These are phyloP conservation scores for Atherinosoma microstoma DNA, from an alignment of 2,797 vertebrate genomes.

Conservation along the genomic window DNA sequence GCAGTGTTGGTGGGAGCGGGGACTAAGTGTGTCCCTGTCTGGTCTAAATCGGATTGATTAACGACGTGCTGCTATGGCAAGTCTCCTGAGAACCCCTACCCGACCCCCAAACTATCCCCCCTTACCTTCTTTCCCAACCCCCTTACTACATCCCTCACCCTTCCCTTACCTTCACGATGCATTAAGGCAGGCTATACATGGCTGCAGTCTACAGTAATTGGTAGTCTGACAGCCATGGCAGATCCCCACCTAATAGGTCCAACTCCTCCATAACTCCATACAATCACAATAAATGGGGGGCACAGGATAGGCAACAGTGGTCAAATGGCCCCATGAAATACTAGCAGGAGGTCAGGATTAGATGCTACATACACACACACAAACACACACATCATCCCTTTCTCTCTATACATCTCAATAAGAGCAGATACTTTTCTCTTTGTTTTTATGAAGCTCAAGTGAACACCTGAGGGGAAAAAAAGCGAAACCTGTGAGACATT, in stretches of 20 bases:
- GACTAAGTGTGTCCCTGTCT: slow-evolving; percentile 84
- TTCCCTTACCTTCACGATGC: slow-evolving; percentile 61
- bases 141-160: slow-evolving; percentile 36
- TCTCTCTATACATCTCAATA: slow-evolving; percentile 16
- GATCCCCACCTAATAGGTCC: slow-evolving; percentile 82
- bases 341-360: slow-evolving; percentile 64
- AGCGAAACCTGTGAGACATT: slow-evolving; percentile 38
- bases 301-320: slow-evolving; percentile 70
- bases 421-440: slow-evolving; percentile 27
- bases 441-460: slow-evolving; percentile 62
- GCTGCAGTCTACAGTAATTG: slow-evolving; percentile 81
- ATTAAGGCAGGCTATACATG: slow-evolving; percentile 64
- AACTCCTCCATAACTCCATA: slow-evolving; percentile 82
- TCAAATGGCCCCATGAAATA: slow-evolving; percentile 80
- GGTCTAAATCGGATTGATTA: slow-evolving; percentile 87
- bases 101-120: slow-evolving; percentile 2
- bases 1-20: slow-evolving; percentile 72
- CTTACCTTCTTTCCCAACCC: slow-evolving; percentile 2
- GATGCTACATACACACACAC: slow-evolving; percentile 19
- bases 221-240: slow-evolving; percentile 77
- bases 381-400: slow-evolving; percentile 32
- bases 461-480: slow-evolving; percentile 55
- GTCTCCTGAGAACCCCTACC: slow-evolving; percentile 76
- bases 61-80: slow-evolving; percentile 78
- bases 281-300: slow-evolving; percentile 81